Evolutionary conservation across 2,888 invertebrate species (phyloP), one percentile per base, ranked within the genome.

Genomic region (Nineta flava): DNA sequence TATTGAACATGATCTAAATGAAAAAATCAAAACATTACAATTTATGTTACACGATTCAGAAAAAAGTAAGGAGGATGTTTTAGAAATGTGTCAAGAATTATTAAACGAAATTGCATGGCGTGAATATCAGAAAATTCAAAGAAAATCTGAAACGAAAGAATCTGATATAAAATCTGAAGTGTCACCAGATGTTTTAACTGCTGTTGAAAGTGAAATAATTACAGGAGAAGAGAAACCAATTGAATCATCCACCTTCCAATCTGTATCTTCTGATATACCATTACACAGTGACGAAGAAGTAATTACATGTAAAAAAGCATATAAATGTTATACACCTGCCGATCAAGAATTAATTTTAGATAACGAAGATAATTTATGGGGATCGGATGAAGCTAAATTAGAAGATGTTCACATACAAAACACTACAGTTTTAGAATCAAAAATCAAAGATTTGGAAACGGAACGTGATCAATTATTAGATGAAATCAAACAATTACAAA

Each of bases 401-500:
- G 72, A 71, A 51, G 72, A 71, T 38, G 67, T 68, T 52, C 70
- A 72, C 53, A 53, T 59, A 51, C 53, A 62, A 57, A 49, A 44
- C 52, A 59, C 77, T 19, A 70, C 74, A 51, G 72, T 76, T 55
- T 66, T 79, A 21, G 72, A 76, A 57, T 72, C 76, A 47, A 71
- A 74, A 57, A 70, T 83, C n/a, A 64, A 70, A 26, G 69, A 73
- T 49, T 65, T 84, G 5, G 73, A 76, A 56, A 62, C 68, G 1
- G 76, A 81, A 53, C 74, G 77, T 52, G 71, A 75, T 15, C 66
- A 68, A 43, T 63, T 81, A 16, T 68, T 73, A 51, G 71, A 75
- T 49, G 83, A 85, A 56, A 71, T 83, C 9, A 74, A 77, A 54
- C 68, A 75, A 26, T 68, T 75, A 52, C 81, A 85, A 62, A 65